Base-by-base conservation (phyloP, 2,113 vertebrate genomes). In the Monopterus albus region DNA sequence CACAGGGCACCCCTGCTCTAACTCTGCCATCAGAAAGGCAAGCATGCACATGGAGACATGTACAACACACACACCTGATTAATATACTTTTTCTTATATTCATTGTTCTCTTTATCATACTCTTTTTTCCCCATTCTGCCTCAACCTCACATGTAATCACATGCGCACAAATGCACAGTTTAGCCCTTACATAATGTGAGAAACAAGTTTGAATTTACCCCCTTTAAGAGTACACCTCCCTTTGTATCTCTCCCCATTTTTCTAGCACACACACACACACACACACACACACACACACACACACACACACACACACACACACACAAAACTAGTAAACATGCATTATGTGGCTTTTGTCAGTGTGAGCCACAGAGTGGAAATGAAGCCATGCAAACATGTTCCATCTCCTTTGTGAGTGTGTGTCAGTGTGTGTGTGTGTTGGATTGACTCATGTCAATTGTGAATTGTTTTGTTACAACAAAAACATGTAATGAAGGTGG, bases 381-480 rank as follows among this genome's bases (percentile, higher is more conserved):
- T 68, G 40, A 83, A 42, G 61, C 58, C 52, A 29, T 50, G 28
- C 4, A 74, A 68, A 46, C 45, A 23, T 43, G 45, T 66, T 56
- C 39, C 21, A 40, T 67, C 26, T 14, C 53, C 5, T 57, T 17
- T 66, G 33, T 56, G 29, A 64, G 51, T n/a, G 36, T 31, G 45
- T 36, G 31, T 55, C 17, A 47, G 29, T 23, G 42, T 47, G 14
- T 42, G 29, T 47, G 35, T 36, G 61, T 69, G 39, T 71, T 23
- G 78, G 25, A 60, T 29, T 68, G 78, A 70, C 74, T 78, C 65
- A 57, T 60, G 64, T 82, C 58, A 61, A 77, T 87, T 70, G 59
- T 78, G 72, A 79, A 81, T 57, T 71, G 51, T 64, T 79, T 21
- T 42, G 31, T 39, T 72, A 29, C 43, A n/a, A 13, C 25, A 47